Evolutionary conservation across 1,140 invertebrate species (phyloP), one percentile per base, ranked within the genome.

Genomic region (Pogonomyrmex californicus): DNA sequence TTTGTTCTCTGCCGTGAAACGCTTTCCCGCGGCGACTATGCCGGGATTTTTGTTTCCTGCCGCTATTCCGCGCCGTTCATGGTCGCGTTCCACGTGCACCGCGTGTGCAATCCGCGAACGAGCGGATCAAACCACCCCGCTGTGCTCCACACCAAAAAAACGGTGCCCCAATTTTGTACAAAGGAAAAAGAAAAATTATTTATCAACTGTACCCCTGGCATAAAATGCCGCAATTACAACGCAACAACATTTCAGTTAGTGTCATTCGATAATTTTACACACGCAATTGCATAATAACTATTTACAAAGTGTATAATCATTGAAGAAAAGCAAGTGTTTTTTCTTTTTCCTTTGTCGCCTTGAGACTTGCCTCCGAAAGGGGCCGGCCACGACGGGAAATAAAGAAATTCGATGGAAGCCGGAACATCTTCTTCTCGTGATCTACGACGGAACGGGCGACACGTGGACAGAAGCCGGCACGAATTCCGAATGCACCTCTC

Each of bases 401-500:
- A 83, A 83, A 73, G 30, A 83, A 79, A 63, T 68, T 54, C 65
- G 47, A 62, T 17, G 41, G 47, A 73, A 49, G 81, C 71, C 66
- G 76, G 41, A 70, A 86, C 81, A 36, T 58, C 66, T 54, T 68
- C 62, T 71, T 70, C 70, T 60, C 33, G 12, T 76, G 58, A 77
- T 41, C 70, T 49, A 62, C 30, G 41, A 38, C 38, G 58, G 51
- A 36, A 47, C 88, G 88, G 88, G 76, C 88, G 88, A 91, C 91
- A 89, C 76, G 90, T 82, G 91, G 86, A 93, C 91, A 90, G 89
- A 88, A 94, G 91, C 91, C 85, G 79, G 83, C 89, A 88, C 87
- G 77, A 91, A 92, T 93, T 92, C 91, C 92, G 92, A 90, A 93
- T 93, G 93, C 91, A 88, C 90, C 90, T 90, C 79, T 17, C 83